Percentiles rank a stretch among this genome's conserved stretches.
These are phyloP conservation scores for Sycophila texana DNA, from an alignment of 2,888 invertebrate genomes.

Conservation along the genomic window DNA sequence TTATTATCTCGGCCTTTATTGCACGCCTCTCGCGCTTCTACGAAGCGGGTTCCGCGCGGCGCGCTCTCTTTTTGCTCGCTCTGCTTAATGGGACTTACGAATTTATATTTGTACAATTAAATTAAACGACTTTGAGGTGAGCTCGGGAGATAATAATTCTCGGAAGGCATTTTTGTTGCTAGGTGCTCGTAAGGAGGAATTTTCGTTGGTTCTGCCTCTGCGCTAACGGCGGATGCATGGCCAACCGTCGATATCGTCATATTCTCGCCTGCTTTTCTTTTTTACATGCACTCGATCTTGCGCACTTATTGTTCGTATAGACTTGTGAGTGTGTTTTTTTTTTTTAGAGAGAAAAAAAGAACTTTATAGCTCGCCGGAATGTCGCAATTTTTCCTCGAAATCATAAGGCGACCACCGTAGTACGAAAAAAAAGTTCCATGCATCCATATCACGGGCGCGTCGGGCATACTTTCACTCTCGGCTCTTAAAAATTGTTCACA, in stretches of 20 bases:
- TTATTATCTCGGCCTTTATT: conserved; percentile 43
- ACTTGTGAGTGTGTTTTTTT: too few relatives aligned
- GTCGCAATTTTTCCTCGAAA: too few relatives aligned
- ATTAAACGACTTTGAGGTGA: conserved; percentile 50
- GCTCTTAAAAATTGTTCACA: conserved; percentile 54
- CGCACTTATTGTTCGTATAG: too few relatives aligned
- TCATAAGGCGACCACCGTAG: too few relatives aligned
- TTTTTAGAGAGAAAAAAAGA: too few relatives aligned
- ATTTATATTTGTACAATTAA: conserved; percentile 57
- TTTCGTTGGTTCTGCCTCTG: conserved; percentile 17
- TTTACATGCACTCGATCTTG: too few relatives aligned
- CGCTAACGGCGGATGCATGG: neutral
- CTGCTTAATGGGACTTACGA: conserved; percentile 46
- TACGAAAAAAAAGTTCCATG: neutral
- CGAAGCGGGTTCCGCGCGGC: conserved; percentile 30
- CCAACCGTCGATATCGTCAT: too few relatives aligned
- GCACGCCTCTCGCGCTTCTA: conserved; percentile 37
- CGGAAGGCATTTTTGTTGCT: conserved; percentile 29
- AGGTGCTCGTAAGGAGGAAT: conserved; percentile 18
- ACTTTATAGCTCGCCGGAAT: too few relatives aligned
- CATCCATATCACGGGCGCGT: conserved; percentile 16
- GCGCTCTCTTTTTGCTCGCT: conserved; percentile 20
- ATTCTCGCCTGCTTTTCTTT: too few relatives aligned
- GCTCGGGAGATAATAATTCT: conserved; percentile 43
- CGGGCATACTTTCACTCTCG: conserved; percentile 23